Conservation (phyloP, 2,797 vertebrate species). For the Cheirogaleus major region DNA sequence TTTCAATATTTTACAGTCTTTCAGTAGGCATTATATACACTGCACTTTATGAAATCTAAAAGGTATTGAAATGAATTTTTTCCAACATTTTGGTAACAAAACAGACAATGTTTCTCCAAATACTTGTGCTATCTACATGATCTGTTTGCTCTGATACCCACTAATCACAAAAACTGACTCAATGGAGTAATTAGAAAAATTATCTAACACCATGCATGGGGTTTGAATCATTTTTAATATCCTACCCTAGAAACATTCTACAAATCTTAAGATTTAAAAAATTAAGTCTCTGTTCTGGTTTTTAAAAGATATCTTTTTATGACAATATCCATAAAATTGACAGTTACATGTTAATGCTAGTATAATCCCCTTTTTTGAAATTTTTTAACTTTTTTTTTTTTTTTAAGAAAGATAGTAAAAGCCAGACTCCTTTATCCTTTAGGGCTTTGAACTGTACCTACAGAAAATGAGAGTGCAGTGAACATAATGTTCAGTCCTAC, state of each 20-base stretch:
- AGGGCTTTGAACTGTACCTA: constrained; percentile 85
- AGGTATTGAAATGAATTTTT: constrained; percentile 88
- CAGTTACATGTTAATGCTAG: constrained; percentile 88
- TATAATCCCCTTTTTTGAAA: constrained; percentile 79
- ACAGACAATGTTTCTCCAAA: constrained; percentile 85
- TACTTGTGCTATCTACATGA: constrained; percentile 88
- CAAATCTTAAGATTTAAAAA: constrained; percentile 86
- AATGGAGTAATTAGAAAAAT: constrained; percentile 87
- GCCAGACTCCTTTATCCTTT: constrained; percentile 79
- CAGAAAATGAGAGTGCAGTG: constrained; percentile 85
- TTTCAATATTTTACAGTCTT: constrained; percentile 90
- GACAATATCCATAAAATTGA: constrained; percentile 85
- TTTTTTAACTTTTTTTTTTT: constrained; percentile 67
- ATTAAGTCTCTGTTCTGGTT: constrained; percentile 87
- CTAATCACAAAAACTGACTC: constrained; percentile 87
- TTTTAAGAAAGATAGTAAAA: constrained; percentile 82
- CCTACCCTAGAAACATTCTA: constrained; percentile 87
- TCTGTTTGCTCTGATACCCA: constrained; percentile 82
- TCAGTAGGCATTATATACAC: constrained; percentile 90
- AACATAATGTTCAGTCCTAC: constrained; percentile 86
- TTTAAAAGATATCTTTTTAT: constrained; percentile 87
- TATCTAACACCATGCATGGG: constrained; percentile 85
- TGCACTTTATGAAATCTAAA: constrained; percentile 90
- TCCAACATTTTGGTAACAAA: constrained; percentile 89
- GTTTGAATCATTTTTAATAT: constrained; percentile 85